Base-by-base conservation (phyloP, 2,797 vertebrate genomes). In the Sylvia borin region DNA sequence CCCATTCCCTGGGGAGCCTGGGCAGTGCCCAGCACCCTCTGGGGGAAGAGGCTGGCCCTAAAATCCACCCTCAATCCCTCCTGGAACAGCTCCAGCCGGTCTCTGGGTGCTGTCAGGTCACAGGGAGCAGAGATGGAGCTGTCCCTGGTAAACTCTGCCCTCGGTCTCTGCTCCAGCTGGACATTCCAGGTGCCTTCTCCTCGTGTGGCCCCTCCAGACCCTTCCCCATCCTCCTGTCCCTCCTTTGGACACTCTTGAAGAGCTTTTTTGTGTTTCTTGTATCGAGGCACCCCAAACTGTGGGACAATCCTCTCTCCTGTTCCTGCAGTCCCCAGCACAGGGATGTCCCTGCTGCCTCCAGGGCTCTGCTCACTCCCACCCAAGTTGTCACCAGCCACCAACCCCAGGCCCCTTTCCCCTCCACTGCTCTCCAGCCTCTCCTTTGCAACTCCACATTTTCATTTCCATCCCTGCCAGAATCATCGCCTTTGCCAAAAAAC, bases 1-100 rank as follows among this genome's bases (percentile, higher is more conserved):
- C 58, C 40, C 80, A 58, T 57, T 68, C 64, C 77, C 54, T 80
- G 61, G 75, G 75, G 32, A 78, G 75, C 75, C 75, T 78, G 77
- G 64, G 43, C 64, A 66, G 43, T 66, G 64, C 64, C 43, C 3
- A 64, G 64, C 32, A 48, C 16, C 58, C 43, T 34, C 32, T 47
- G 64, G 64, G 61, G 64, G 64, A 27, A 47, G 24, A 34, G 1
- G 24, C 64, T 47, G 34, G 5, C 25, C 45, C 64, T 36, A 19
- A 66, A 66, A 66, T 8, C 64, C 64, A 8, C 0, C 64, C 65
- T 36, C 16, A 26, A 47, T 47, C 32, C 32, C 66, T 45, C 8
- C 62, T 65, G 42, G 40, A 1, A 4, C 62, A 65, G 43, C 64
- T 19, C 16, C 65, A 50, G 45, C 16, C 1, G 2, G 24, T 66